Conservation (phyloP, 2,113 vertebrate species). For the Pycnonotus jocosus region DNA sequence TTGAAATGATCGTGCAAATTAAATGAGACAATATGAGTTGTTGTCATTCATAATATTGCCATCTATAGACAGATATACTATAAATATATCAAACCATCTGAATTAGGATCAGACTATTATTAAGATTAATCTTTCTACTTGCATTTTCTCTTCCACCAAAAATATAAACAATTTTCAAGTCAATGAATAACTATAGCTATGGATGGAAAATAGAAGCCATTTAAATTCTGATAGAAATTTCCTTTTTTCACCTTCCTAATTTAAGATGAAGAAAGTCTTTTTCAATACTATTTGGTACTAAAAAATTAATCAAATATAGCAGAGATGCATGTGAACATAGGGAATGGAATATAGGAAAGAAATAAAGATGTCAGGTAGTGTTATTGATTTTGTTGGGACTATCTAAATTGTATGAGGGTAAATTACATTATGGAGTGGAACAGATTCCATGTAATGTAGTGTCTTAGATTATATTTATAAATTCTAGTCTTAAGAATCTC, state of each 20-base stretch:
- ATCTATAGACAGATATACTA: not conserved
- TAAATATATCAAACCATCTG: not conserved
- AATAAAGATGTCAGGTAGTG: not conserved
- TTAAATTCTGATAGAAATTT: not conserved
- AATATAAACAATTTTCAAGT: not conserved
- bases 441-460: not conserved
- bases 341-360: not conserved
- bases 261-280: not conserved
- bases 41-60: not conserved
- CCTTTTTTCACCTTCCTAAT: not conserved
- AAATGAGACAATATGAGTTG: not conserved
- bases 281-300: not conserved
- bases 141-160: not conserved
- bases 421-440: not conserved
- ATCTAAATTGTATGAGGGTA: not conserved
- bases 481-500: not conserved
- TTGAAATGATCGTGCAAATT: not conserved
- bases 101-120: not conserved
- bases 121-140: not conserved
- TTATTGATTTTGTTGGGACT: not conserved
- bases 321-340: not conserved
- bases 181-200: not conserved
- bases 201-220: not conserved
- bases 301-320: not conserved
- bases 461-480: not conserved